Evolutionary conservation across 2,888 invertebrate species (phyloP).

Genomic region (Neoascia interrupta): DNA sequence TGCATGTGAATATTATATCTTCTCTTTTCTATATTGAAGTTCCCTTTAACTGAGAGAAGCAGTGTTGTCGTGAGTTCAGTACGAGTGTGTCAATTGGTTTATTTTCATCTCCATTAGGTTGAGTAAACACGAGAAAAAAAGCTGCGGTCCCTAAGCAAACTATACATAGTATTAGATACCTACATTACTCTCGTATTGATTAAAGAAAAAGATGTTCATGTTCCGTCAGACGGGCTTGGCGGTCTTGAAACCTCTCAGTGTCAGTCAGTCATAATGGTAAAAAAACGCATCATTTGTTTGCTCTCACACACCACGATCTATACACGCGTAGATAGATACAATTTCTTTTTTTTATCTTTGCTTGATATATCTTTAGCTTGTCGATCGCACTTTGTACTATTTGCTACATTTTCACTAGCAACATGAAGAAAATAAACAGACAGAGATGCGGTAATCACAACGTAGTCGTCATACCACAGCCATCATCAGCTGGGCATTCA

Average conservation of each 20-base stretch:
- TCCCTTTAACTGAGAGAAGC: background rate
- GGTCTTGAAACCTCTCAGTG: background rate
- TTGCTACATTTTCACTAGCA: conserved; percentile 59
- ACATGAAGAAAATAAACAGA: conserved; percentile 37
- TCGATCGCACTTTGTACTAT: conserved; percentile 46
- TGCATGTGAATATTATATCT: conserved; percentile 1
- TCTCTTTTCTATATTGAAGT: background rate
- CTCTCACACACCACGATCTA: conserved; percentile 30
- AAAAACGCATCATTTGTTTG: conserved; percentile 22
- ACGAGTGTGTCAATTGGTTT: conserved; percentile 39
- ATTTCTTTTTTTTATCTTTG: no score
- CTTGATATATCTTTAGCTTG: conserved; percentile 14
- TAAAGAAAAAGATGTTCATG: background rate
- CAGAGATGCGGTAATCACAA: conserved; percentile 26
- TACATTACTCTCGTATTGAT: conserved; percentile 32
- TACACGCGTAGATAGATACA: conserved; percentile 20
- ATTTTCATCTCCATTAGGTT: conserved; percentile 49
- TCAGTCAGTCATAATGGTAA: conserved; percentile 4
- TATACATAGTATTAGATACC: conserved; percentile 7
- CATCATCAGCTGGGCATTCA: conserved; percentile 51
- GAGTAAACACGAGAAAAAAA: conserved; percentile 22
- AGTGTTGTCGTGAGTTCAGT: background rate
- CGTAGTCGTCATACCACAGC: background rate
- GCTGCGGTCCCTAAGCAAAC: conserved; percentile 8
- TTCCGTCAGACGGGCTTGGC: conserved; percentile 2